phyloP scores from a whole-genome alignment of 1,140 invertebrate species.

The Pseudachorutes palmiensis region DNA sequence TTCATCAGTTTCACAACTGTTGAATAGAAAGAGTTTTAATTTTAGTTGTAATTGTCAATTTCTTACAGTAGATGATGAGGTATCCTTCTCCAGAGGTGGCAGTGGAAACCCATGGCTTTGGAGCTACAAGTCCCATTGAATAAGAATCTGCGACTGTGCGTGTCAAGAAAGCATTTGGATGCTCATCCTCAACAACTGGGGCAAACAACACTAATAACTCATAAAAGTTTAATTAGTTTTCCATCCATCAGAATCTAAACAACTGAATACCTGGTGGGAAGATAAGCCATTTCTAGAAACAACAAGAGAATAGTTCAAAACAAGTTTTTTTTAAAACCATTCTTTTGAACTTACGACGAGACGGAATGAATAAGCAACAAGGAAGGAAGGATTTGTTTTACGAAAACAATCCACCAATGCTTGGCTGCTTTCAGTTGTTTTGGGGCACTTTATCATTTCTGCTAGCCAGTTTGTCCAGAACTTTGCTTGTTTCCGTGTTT shows the following conservation, averaged over 20 bases:
- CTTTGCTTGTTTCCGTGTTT: slow-evolving; percentile 15
- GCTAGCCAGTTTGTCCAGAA: slow-evolving; percentile 24
- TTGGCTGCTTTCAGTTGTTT: neutral
- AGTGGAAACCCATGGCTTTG: slow-evolving; percentile 14
- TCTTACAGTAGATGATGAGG: neutral
- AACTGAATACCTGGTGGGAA: neutral
- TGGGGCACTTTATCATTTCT: slow-evolving; percentile 20
- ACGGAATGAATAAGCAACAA: neutral
- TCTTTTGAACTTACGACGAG: neutral
- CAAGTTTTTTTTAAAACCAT: neutral
- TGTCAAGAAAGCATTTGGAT: slow-evolving; percentile 25
- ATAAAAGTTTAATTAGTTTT: too few species aligned
- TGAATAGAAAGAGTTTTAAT: too few species aligned
- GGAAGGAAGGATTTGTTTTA: neutral
- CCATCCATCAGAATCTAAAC: too few species aligned
- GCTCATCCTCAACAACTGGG: slow-evolving; percentile 26
- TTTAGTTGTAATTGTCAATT: too few species aligned
- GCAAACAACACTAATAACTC: slow-evolving; percentile 29
- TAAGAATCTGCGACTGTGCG: slow-evolving; percentile 15
- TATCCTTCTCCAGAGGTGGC: slow-evolving; percentile 14
- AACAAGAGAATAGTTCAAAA: neutral
- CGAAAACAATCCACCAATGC: slow-evolving; percentile 24
- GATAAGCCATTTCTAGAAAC: neutral
- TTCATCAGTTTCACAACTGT: neutral
- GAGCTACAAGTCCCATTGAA: neutral